Conservation (phyloP, 2,113 vertebrate species). For the Thinocorus orbignyianus region DNA sequence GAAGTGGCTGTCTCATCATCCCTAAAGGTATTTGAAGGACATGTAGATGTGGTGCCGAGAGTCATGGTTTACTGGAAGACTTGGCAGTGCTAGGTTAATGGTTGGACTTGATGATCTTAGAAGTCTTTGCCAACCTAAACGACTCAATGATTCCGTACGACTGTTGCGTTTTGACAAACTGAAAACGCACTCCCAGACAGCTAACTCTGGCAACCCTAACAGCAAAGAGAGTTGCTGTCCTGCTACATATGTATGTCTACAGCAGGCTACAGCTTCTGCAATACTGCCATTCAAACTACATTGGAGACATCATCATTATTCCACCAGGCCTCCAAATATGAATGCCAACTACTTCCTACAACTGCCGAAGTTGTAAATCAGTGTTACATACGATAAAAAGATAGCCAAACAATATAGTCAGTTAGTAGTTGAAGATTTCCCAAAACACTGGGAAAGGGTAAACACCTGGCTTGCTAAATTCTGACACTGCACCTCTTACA, state of each 20-base stretch:
- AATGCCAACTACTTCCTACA: not conserved
- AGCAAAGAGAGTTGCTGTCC: not conserved
- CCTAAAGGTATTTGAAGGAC: not conserved
- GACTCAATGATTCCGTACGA: not conserved
- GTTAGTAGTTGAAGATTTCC: not conserved
- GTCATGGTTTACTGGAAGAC: not conserved
- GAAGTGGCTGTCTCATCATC: not conserved
- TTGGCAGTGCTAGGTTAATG: not conserved
- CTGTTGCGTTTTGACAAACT: not conserved
- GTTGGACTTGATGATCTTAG: not conserved
- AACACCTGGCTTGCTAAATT: not conserved
- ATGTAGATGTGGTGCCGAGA: not conserved
- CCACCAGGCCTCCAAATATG: not conserved
- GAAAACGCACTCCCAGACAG: not conserved
- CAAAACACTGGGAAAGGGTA: not conserved
- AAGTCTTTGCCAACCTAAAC: not conserved
- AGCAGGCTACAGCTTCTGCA: not conserved
- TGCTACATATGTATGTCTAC: not conserved
- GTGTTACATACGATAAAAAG: not conserved
- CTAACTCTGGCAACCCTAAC: not conserved
- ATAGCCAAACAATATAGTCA: not conserved
- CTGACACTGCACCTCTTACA: not conserved
- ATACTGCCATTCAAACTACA: not conserved
- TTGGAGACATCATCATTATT: not conserved
- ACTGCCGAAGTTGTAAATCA: not conserved